Evolutionary conservation across 1,140 invertebrate species (phyloP).

Genomic region (Bombyx mandarina): DNA sequence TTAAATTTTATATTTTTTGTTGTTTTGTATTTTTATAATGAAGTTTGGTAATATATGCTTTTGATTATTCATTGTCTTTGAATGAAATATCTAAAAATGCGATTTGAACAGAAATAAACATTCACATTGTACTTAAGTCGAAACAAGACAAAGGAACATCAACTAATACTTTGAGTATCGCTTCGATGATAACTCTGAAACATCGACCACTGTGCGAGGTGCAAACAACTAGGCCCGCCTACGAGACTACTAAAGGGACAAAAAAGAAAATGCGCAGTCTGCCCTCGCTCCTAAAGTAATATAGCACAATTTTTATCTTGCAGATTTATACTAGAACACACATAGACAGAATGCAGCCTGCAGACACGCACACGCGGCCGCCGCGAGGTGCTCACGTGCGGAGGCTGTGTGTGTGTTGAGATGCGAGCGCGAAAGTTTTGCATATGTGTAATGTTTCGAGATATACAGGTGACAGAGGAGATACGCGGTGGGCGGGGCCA

Average conservation of each 20-base stretch:
- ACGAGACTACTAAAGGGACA: constrained; percentile 35
- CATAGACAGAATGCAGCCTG: constrained; percentile 14
- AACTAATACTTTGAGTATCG: constrained; percentile 45
- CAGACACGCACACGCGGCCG: constrained; percentile 8
- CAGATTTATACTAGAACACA: constrained; percentile 57
- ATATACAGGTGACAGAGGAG: constrained; percentile 67
- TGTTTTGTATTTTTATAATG: too few relatives aligned
- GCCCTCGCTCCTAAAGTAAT: constrained; percentile 45
- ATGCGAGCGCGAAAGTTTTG: constrained; percentile 64
- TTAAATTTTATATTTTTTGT: too few relatives aligned
- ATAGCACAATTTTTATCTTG: constrained; percentile 67
- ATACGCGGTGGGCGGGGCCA: constrained; percentile 63
- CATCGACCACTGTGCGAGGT: constrained; percentile 66
- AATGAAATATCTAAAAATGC: too few relatives aligned
- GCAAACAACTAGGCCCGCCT: constrained; percentile 67
- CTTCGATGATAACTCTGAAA: constrained; percentile 59
- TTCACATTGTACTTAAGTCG: neutral
- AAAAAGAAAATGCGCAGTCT: constrained; percentile 45
- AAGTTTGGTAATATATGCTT: too few relatives aligned
- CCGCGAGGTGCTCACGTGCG: constrained; percentile 5
- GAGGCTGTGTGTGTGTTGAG: constrained; percentile 31
- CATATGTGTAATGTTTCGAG: constrained; percentile 70
- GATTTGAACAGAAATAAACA: too few relatives aligned
- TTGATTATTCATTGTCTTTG: too few relatives aligned
- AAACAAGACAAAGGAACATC: constrained; percentile 14